Percentiles rank a stretch among this genome's conserved stretches.
Evolutionary conservation across 1,140 invertebrate genomes (phyloP).

Genomic region (Eciton burchellii): DNA sequence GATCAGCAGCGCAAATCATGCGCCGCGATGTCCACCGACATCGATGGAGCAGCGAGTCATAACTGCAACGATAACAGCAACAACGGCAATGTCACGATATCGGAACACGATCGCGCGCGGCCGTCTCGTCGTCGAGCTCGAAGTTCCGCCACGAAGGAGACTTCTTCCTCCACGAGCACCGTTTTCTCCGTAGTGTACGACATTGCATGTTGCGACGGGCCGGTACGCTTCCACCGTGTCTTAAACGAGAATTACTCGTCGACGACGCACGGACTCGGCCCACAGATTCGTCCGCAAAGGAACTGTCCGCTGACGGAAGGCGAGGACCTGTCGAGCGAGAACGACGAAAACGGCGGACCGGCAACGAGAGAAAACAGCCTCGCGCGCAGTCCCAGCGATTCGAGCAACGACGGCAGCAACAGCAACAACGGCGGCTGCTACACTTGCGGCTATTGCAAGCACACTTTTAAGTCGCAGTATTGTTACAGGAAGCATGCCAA

Average conservation of each 20-base stretch:
- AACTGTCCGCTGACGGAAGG: conserved; percentile 41
- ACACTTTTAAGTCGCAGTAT: conserved; percentile 93
- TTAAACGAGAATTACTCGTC: conserved; percentile 90
- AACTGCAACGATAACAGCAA: neutral
- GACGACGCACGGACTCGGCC: conserved; percentile 46
- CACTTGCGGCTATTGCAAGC: conserved; percentile 91
- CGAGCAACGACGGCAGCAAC: conserved; percentile 46
- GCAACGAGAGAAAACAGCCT: neutral
- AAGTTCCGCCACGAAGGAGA: conserved; percentile 27
- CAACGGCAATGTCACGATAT: neutral
- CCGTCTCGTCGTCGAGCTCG: conserved; percentile 37
- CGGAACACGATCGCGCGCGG: conserved; percentile 31
- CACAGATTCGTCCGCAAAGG: conserved; percentile 31
- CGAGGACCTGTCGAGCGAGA: conserved; percentile 73
- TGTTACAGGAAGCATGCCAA: conserved; percentile 93
- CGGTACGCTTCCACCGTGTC: conserved; percentile 92
- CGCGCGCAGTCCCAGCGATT: conserved; percentile 37
- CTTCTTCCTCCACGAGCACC: conserved; percentile 15
- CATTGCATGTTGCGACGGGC: conserved; percentile 94
- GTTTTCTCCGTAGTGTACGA: conserved; percentile 88
- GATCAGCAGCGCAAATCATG: conserved; percentile 7
- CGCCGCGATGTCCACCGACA: neutral
- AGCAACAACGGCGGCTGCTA: conserved; percentile 82
- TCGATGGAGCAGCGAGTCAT: neutral
- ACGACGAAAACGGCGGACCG: conserved; percentile 76